Base-by-base conservation (phyloP, 2,888 invertebrate genomes). In the Sturmia bella region DNA sequence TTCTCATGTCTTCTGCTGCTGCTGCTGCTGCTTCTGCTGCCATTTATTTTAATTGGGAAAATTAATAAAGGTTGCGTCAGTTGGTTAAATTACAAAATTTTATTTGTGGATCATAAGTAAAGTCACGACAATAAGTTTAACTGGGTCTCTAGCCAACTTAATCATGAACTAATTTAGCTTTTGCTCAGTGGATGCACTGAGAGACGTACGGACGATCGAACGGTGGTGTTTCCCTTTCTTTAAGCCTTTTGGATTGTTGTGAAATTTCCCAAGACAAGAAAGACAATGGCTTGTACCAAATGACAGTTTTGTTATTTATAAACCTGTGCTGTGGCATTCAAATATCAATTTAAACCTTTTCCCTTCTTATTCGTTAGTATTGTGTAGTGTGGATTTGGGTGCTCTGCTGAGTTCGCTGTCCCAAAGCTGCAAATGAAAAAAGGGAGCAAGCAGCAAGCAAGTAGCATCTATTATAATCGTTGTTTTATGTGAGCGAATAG, bases 271-370 rank as follows among this genome's bases (percentile, higher is more conserved):
- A 72, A 78, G 72, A n/a, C 41, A 21, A 24, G 64, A 50, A 59
- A 84, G 83, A 85, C 85, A 86, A 86, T 86, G 74, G 85, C 84
- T 85, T 86, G 85, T 85, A 80, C 68, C 66, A 48, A 54, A 69
- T 83, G 85, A 85, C 85, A 85, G 85, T 77, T 84, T 75, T 77
- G 82, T 81, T 83, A 85, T 85, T 85, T 85, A 85, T 85, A 85
- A 85, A 85, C 85, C 85, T 84, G 76, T 74, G 69, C 69, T 41
- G 24, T 61, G 81, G 83, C 85, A 85, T 85, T 85, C 83, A 85
- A 85, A 85, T 85, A 84, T 84, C 80, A 68, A 15, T 63, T 56
- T 21, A 56, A 64, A 59, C 43, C 61, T 21, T 69, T 37, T 37
- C 32, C 24, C n/a, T 32, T 15, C 6, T 32, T 12, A 13, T 54